Base-by-base conservation (phyloP, 2,113 vertebrate genomes). In the Patagioenas fasciata region DNA sequence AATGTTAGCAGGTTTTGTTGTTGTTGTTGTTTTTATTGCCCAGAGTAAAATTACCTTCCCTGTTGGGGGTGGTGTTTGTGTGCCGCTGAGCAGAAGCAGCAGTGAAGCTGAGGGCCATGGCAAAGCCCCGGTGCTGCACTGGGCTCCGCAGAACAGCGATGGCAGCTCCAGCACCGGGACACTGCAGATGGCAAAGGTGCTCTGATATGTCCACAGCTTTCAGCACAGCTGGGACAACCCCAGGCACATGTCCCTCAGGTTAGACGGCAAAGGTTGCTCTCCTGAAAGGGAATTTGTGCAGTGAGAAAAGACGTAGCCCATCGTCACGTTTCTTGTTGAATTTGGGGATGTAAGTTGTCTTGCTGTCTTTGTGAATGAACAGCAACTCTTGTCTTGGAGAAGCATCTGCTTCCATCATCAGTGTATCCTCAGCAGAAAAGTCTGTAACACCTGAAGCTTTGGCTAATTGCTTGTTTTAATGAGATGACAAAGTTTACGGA, bases 401-500 rank as follows among this genome's bases (percentile, higher is more conserved):
- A 85, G 71, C 23, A 66, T 23, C 34, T 60, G 42, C 47, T 80
- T 86, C 78, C 38, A 54, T 66, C 57, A 71, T 32, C 29, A 29
- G 2, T 11, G 29, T 34, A 73, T 56, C 25, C 38, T 74, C 51
- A 78, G 44, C 15, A 71, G 47, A 74, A 90, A 79, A 64, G 25
- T 32, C 80, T 81, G 50, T 58, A 60, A 67, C 18, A 64, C 15
- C 20, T 71, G 62, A 64, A 53, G 69, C 44, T 86, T 71, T 74
- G 32, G 34, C 16, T 95, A 95, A 92, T 71, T 77, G 56, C 80
- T 81, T 86, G 38, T 53, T 89, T 84, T 84, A 86, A 80, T 72
- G 83, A 96, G 53, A 67, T 51, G 94, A 74, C 19, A 90, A 65
- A 90, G 58, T 89, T 90, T 79, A 81, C 57, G 77, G 83, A 88